These are phyloP conservation scores for Bos javanicus DNA, from an alignment of 2,113 vertebrate genomes.

Conservation along the genomic window DNA sequence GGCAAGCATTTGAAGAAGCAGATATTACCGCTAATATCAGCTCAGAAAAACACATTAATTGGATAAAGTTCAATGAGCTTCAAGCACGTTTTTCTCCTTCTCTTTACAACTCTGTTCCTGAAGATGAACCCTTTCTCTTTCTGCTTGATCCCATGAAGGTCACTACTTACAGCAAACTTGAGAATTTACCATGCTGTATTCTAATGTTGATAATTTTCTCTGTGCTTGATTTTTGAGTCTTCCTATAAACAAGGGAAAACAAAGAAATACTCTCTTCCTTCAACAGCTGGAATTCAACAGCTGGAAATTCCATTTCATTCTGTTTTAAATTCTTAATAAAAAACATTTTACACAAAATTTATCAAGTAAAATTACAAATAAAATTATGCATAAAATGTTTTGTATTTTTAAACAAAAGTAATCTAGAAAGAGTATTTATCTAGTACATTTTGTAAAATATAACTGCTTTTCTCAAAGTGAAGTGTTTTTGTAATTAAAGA, in stretches of 20 bases:
- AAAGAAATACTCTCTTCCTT: slow-evolving; percentile 55
- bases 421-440: neutral
- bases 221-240: neutral
- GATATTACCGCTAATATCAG: neutral
- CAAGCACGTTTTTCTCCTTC: neutral
- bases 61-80: neutral
- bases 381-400: neutral
- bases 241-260: slow-evolving; percentile 47
- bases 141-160: neutral
- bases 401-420: neutral
- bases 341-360: neutral
- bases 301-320: slow-evolving; percentile 49
- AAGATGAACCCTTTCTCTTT: neutral
- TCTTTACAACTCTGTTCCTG: neutral
- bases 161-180: neutral
- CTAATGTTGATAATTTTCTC: neutral
- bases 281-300: slow-evolving; percentile 30
- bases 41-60: neutral
- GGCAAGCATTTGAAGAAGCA: neutral
- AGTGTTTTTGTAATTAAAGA: neutral
- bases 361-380: neutral
- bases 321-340: slow-evolving; percentile 24
- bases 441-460: neutral
- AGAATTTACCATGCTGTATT: neutral
- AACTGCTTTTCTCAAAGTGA: neutral